These are phyloP conservation scores for Pyxicephalus adspersus DNA, from an alignment of 2,113 vertebrate genomes.

Conservation along the genomic window DNA sequence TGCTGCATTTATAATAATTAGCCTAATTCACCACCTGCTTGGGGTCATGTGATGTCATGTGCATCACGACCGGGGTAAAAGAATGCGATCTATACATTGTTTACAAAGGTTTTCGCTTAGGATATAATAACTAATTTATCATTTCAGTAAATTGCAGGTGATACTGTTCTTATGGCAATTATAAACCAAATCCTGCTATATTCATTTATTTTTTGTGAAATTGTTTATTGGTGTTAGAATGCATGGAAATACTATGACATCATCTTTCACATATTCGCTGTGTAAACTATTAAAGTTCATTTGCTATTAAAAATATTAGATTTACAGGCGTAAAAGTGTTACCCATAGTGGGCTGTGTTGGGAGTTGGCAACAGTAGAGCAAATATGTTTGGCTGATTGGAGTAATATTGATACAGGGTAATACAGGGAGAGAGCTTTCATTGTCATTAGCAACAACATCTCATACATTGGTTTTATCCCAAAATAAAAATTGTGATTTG, in stretches of 20 bases:
- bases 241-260: not conserved
- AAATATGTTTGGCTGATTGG: too few species aligned
- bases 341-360: too few species aligned
- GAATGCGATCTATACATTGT: not conserved
- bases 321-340: too few species aligned
- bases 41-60: not conserved
- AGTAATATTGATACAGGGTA: too few species aligned
- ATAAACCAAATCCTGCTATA: too few species aligned
- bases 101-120: not conserved
- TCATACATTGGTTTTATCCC: too few species aligned
- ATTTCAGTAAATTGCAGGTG: not conserved
- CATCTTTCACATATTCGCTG: not conserved
- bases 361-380: too few species aligned
- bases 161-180: not conserved
- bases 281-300: too few species aligned
- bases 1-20: conserved; percentile 15
- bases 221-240: not conserved
- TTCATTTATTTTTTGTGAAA: not conserved
- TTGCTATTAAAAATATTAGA: too few species aligned
- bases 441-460: too few species aligned
- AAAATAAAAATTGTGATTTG: too few species aligned
- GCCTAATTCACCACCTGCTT: conserved; percentile 16
- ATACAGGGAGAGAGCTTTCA: too few species aligned
- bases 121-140: not conserved
- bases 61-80: not conserved